Base-by-base conservation (phyloP, 2,888 invertebrate species). In the Brenthis daphne region DNA sequence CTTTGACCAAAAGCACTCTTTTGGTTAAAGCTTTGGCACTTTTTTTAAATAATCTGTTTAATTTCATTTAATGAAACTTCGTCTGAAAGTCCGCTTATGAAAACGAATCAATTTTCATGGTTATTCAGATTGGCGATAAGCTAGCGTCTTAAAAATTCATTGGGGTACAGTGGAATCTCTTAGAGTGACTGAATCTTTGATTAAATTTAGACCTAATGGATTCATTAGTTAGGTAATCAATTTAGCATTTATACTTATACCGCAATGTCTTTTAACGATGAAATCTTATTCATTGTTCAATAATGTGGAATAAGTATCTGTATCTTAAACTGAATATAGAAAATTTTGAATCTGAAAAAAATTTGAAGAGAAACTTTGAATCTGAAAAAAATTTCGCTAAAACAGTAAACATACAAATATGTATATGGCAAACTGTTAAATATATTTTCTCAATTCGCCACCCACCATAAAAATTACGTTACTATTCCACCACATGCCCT, bases 51-150 rank as follows among this genome's bases (percentile, higher is more conserved):
- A 47, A 58, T 53, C 16, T 48, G 60, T 56, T 55, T 50, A 53
- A 63, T 68, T 68, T 55, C 55, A 69, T 65, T 53, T 33, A 57
- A 20, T 60, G 50, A 50, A 61, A 63, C 61, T 58, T 66, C 33
- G 43, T 64, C 57, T 64, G 47, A 65, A 63, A 68, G 65, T 58
- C 64, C 57, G 60, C 65, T 70, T 67, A 64, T 63, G 50, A 67
- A 60, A 65, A 68, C 72, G 73, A 72, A 72, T 75, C 75, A 76
- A 75, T 77, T 77, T 71, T 74, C 73, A 73, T 69, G 66, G 67
- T 55, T 71, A 57, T 64, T 69, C 65, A 73, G 68, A 72, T 71
- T 68, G 33, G 66, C 58, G 74, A 74, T 76, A 76, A 76, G 72
- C 54, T 50, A 20, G 43, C 63, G 37, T 16, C 53, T 63, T 63